Evolutionary conservation across 2,113 vertebrate genomes (phyloP), one percentile per base, ranked within the genome.

Genomic region (Penelope pileata): DNA sequence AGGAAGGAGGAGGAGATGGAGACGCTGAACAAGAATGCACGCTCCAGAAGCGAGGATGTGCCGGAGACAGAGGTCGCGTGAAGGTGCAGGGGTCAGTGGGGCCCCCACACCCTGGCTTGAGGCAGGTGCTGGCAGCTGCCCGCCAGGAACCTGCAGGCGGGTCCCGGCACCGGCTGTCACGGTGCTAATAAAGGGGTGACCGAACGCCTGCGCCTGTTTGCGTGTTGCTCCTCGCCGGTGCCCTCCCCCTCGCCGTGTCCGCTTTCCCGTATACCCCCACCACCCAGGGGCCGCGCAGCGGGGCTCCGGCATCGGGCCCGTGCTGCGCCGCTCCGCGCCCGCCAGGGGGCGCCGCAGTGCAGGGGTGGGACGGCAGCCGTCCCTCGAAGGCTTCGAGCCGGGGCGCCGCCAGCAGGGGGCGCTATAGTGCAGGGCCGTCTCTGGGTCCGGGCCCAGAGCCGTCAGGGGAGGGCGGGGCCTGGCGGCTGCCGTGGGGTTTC

Each of bases 1-100:
- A 96, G 94, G 42, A 96, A 96, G 47, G 90, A 87, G 4, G 84
- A 95, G 54, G 96, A 96, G 69, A 91, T 96, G 96, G 96, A 96
- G 63, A 95, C 96, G 0, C 34, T 96, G n/a, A 96, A 95, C 81
- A 92, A 91, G 91, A 45, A 81, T 12, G 27, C 14, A 17, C 26
- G 93, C 59, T 70, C 94, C 69, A 81, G 70, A 75, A 94, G 34
- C 2, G 96, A 96, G 69, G 94, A 82, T 0, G 84, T 87, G 86
- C 51, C 63, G 77, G 96, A 96, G 73, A 92, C 89, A 3, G 91
- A 75, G 50, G 90, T 86, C 1, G 93, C 29, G 0, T 96, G 86
- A 96, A 74, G 93, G 94, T 88, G 54, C 2, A 10, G 12, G 72
- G 5, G 10, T 18, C 16, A 13, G 34, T 18, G 7, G 2, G 11